A percentile compares a stretch with the other conserved stretches of the same genome.
Evolutionary conservation across 2,797 vertebrate genomes (phyloP).

Genomic region (Hypotaenidia philippensis): DNA sequence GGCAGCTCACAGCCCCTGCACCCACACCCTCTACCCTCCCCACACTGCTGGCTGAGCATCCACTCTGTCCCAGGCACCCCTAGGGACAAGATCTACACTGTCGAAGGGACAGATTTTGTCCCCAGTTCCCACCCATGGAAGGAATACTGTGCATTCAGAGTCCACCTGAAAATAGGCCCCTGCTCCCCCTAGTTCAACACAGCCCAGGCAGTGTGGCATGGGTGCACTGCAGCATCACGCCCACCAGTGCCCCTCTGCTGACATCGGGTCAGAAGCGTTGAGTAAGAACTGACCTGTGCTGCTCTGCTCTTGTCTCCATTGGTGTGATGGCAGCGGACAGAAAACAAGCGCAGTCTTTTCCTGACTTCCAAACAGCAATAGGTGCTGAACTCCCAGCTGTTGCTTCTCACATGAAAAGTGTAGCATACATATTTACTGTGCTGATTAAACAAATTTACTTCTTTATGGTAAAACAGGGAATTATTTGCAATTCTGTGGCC

Average conservation of each 20-base stretch:
- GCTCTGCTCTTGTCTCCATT: not conserved
- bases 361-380: not conserved
- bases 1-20: not conserved
- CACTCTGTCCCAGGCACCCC: not conserved
- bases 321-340: not conserved
- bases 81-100: not conserved
- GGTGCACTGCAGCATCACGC: accelerated
- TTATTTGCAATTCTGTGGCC: slow-evolving; percentile 8
- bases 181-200: not conserved
- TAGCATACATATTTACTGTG: not conserved
- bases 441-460: slow-evolving; percentile 19
- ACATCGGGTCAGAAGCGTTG: accelerated
- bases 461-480: not conserved
- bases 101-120: not conserved
- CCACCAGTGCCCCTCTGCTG: not conserved
- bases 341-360: accelerated
- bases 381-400: not conserved
- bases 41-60: accelerated
- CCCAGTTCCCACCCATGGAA: not conserved
- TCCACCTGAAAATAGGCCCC: not conserved
- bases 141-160: too few relatives aligned
- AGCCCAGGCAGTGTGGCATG: not conserved
- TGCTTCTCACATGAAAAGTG: not conserved
- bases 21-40: not conserved
- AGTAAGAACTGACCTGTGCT: not conserved